Conservation (phyloP, 2,797 vertebrate genomes). For the Ctenochaetus hawaiiensis region DNA sequence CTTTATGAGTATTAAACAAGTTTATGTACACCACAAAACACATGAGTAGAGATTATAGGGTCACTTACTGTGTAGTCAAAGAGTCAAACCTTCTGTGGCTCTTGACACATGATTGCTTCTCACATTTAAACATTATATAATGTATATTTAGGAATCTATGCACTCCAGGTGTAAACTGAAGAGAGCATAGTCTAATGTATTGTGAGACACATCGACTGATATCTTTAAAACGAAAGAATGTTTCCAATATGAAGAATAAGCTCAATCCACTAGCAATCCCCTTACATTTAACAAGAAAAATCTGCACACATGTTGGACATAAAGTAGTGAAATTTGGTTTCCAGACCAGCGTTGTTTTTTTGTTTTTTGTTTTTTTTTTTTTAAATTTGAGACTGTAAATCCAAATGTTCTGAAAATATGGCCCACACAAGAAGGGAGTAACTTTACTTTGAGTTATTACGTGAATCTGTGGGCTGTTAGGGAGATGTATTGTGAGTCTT, state of each 20-base stretch:
- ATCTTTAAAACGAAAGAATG: background rate
- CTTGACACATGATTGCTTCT: background rate
- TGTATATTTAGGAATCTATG: background rate
- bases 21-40: too few species aligned
- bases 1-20: too few species aligned
- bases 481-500: slow-evolving; percentile 1
- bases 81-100: background rate
- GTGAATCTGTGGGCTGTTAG: background rate
- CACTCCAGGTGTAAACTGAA: background rate
- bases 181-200: background rate
- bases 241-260: background rate
- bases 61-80: too few species aligned
- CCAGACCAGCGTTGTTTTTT: background rate
- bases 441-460: background rate
- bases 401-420: background rate
- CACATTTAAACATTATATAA: background rate
- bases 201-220: background rate
- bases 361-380: slow-evolving; percentile 2
- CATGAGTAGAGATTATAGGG: too few species aligned
- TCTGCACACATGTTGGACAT: background rate
- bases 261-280: background rate
- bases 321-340: background rate
- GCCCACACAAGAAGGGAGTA: slow-evolving; percentile 16
- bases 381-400: slow-evolving; percentile 16
- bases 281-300: slow-evolving; percentile 12